Base-by-base conservation (phyloP, 2,888 invertebrate genomes). In the Macaria notata region DNA sequence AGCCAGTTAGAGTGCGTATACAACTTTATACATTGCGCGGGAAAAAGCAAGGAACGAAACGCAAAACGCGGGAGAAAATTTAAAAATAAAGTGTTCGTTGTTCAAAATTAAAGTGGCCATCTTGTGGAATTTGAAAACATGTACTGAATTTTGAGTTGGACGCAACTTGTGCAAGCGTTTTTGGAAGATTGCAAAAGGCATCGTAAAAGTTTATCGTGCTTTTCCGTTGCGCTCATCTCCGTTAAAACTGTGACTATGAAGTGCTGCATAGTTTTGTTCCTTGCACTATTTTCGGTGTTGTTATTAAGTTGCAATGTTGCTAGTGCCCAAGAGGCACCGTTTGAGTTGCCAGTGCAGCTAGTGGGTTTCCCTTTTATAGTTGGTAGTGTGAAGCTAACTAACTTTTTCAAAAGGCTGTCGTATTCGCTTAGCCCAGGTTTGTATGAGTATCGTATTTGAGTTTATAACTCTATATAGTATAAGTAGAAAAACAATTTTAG, bases 311-410 rank as follows among this genome's bases (percentile, higher is more conserved):
- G 46, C 61, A 55, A 53, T 4, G 59, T 64, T 52, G 71, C 70
- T n/a, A 56, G 58, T 9, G 54, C 70, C 46, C 72, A 78, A 58
- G 93, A 93, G 69, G 93, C 94, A 9, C 73, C 92, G 0, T 95
- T 96, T 74, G 95, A 96, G 73, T 81, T 97, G 54, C 97, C 97
- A 8, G 96, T 97, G n/a, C 96, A 97, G 76, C 86, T 97, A 55
- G 92, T 97, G 42, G 97, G 97, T 31, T 97, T 97, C 75, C 97
- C 97, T 0, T 94, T 96, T 61, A 97, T 97, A 68, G 94, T 96
- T 50, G 84, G 95, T 5, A 95, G 95, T 33, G 96, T 97, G 8
- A 92, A 95, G 66, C 83, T 96, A 53, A 94, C 96, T 0, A 96
- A 96, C 85, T 97, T 97, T 77, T 93, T 96, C 62, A 96, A 96